Base-by-base conservation (phyloP, 2,888 invertebrate species). In the Petrophora chlorosata region DNA sequence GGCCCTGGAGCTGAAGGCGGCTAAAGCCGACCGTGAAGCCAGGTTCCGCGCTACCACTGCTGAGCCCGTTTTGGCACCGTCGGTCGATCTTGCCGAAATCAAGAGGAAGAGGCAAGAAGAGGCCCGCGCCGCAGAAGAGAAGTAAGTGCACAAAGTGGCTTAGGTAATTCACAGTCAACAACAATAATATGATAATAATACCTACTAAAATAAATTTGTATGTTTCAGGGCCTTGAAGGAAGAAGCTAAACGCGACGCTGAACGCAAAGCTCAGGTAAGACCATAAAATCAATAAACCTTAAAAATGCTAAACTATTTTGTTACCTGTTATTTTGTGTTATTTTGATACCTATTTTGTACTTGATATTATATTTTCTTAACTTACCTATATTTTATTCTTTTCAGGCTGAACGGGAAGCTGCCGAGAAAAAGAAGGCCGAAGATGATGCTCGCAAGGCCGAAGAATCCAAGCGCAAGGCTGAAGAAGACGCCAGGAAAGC, bases 41-140 rank as follows among this genome's bases (percentile, higher is more conserved):
- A 91, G 92, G 57, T 92, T 94, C 68, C 81, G 92, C 30, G 91
- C 93, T 3, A 82, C 88, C 33, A 91, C 91, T 5, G 82, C 81
- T 63, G 70, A 90, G 73, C 82, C 92, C 0, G 79, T 83, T 13
- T 60, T 87, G 56, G 72, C 86, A 1, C 86, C 92, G n/a, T 76
- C 91, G 5, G 91, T 92, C 29, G 88, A 92, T 61, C 81, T 92
- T 40, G 86, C 91, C 23, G 91, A 91, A 58, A 88, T 91, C 49
- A 87, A 90, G 53, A 89, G 89, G 61, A 92, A 92, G 64, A 89
- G 91, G 61, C 92, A 93, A 55, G 93, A 93, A 57, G 94, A 93
- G 71, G 92, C 92, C 26, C 92, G 91, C 63, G 85, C 92, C 64
- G 92, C 91, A 35, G 92, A 92, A 67, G 93, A 93, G 67, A 92